Base-by-base conservation (phyloP, 2,888 invertebrate genomes). In the Bimastos eiseni region DNA sequence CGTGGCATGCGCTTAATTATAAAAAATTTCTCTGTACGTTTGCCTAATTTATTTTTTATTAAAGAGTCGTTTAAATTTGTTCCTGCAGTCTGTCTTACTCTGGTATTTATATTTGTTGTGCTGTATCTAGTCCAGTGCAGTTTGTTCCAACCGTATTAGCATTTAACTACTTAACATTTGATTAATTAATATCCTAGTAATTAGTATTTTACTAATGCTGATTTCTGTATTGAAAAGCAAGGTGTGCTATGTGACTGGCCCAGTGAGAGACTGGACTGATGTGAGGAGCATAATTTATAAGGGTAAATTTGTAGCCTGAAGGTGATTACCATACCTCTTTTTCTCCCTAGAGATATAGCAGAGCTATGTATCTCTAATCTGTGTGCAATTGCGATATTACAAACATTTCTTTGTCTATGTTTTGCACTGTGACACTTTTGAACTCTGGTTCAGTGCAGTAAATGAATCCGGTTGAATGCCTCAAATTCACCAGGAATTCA, bases 181-280 rank as follows among this genome's bases (percentile, higher is more conserved):
- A 70, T n/a, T 70, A 70, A 30, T 70, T 70, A 70, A n/a, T n/a
- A 70, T 2, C 8, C n/a, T 11, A 17, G 30, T 70, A n/a, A 70
- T 70, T 70, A n/a, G 70, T 30, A 70, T n/a, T n/a, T 70, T 70
- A 70, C n/a, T 70, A n/a, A 70, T n/a, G 70, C n/a, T 70, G 70
- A 70, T 70, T 70, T 70, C 70, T 70, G 70, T 70, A 8, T 5
- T 70, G 8, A n/a, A n/a, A n/a, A 70, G 70, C 70, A 30, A 8
- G 11, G 70, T 70, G n/a, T n/a, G 30, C 30, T 70, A 8, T 70
- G 70, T n/a, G 70, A n/a, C 70, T 70, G 70, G 70, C 70, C 70
- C 30, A 70, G 70, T 70, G 70, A 13, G n/a, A n/a, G n/a, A 70
- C 1, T n/a, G n/a, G 70, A 30, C n/a, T 13, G 1, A 70, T 70